phyloP scores from a whole-genome alignment of 1,140 invertebrate species.

The Drosophila willistoni region DNA sequence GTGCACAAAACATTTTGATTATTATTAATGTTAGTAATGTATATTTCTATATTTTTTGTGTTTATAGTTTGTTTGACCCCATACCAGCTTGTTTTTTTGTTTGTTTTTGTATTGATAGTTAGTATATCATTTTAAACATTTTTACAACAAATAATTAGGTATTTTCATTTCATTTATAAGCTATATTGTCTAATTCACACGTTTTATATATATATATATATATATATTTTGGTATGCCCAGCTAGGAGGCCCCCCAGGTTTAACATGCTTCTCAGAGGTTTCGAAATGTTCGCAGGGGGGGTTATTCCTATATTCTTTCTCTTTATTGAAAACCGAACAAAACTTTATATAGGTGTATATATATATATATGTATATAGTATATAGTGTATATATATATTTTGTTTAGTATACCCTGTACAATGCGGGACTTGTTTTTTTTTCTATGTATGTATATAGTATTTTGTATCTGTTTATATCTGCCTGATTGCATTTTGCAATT shows the following conservation, averaged over 20 bases:
- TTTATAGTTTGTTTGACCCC: slow-evolving; percentile 78
- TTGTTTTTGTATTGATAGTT: slow-evolving; percentile 10
- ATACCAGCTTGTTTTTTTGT: slow-evolving; percentile 80
- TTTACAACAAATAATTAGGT: slow-evolving; percentile 49
- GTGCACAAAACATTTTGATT: slow-evolving; percentile 75
- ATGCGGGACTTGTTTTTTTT: slow-evolving; percentile 1
- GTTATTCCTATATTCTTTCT: slow-evolving; percentile 43
- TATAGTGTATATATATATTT: too few relatives aligned
- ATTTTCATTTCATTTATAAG: slow-evolving; percentile 45
- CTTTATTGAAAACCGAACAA: slow-evolving; percentile 61
- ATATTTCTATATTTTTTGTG: slow-evolving; percentile 37
- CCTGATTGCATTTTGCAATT: slow-evolving; percentile 82
- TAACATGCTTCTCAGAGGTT: not conserved
- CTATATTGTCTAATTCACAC: slow-evolving; percentile 83
- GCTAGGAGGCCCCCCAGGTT: slow-evolving; percentile 30
- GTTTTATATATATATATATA: slow-evolving; percentile 45
- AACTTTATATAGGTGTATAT: slow-evolving; percentile 26
- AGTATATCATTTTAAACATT: slow-evolving; percentile 31
- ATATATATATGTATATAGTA: not conserved
- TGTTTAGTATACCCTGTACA: not conserved
- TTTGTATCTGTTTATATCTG: slow-evolving; percentile 30
- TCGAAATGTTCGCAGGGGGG: slow-evolving; percentile 13
- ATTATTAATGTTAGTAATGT: slow-evolving; percentile 34
- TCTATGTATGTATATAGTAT: slow-evolving; percentile 3
- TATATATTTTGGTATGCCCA: slow-evolving; percentile 40